Conservation (phyloP, 2,113 vertebrate genomes). For the Chinchilla lanigera region DNA sequence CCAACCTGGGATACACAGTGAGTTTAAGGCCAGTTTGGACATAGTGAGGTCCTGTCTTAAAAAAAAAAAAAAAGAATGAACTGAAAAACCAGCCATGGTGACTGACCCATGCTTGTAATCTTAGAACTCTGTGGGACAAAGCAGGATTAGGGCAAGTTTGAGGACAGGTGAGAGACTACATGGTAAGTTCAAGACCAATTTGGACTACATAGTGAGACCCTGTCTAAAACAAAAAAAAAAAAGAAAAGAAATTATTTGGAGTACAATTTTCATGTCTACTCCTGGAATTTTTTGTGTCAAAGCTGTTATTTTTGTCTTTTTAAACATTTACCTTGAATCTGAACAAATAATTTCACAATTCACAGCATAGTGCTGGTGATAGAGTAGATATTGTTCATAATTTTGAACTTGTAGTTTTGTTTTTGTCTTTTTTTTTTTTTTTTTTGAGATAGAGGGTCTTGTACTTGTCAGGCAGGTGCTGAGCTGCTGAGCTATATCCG, state of each 20-base stretch:
- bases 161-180: background rate
- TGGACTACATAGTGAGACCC: background rate
- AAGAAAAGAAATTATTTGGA: background rate
- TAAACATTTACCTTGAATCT: conserved; percentile 19
- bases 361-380: background rate
- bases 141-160: background rate
- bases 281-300: conserved; percentile 28
- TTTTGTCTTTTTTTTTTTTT: background rate
- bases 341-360: conserved; percentile 16
- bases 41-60: background rate
- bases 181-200: background rate
- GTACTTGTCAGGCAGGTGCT: too few relatives aligned
- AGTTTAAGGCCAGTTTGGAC: background rate
- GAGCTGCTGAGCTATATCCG: too few relatives aligned
- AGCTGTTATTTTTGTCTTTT: background rate
- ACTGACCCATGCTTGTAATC: background rate
- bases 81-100: background rate
- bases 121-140: background rate
- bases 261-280: conserved; percentile 19
- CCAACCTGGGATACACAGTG: background rate
- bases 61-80: background rate
- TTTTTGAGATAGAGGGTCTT: too few relatives aligned
- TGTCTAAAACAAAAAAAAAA: background rate
- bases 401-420: conserved; percentile 14
- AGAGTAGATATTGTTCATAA: background rate